Percentiles rank a stretch among this genome's conserved stretches.
Conservation (phyloP, 2,888 invertebrate species). For the Temnothorax ravouxi region DNA sequence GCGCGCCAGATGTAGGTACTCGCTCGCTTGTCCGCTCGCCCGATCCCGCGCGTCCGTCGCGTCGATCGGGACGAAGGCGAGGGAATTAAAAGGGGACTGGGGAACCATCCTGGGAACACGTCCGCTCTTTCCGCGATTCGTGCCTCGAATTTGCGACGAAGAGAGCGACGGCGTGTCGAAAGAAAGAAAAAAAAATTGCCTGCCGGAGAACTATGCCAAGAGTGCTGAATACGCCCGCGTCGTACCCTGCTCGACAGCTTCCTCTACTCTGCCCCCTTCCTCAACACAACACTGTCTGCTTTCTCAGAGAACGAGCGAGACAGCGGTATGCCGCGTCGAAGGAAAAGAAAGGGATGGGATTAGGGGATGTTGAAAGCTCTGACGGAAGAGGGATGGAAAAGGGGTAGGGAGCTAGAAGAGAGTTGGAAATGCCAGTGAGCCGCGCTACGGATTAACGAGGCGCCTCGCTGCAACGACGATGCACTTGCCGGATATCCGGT, state of each 20-base stretch:
- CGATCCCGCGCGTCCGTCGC: slow-evolving; percentile 57
- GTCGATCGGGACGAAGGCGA: slow-evolving; percentile 55
- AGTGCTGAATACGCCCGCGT: slow-evolving; percentile 32
- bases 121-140: slow-evolving; percentile 70
- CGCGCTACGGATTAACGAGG: slow-evolving; percentile 73
- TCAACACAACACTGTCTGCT: background rate
- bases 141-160: slow-evolving; percentile 70
- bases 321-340: slow-evolving; percentile 34
- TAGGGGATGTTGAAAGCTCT: background rate
- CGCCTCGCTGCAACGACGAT: slow-evolving; percentile 72
- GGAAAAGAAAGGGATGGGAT: slow-evolving; percentile 11
- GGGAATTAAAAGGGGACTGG: slow-evolving; percentile 27
- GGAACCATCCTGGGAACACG: slow-evolving; percentile 63
- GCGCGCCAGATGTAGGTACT: slow-evolving; percentile 1
- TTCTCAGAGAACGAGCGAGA: slow-evolving; percentile 23
- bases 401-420: slow-evolving; percentile 15
- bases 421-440: slow-evolving; percentile 66
- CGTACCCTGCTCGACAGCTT: background rate
- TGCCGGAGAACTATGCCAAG: slow-evolving; percentile 35
- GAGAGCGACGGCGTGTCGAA: slow-evolving; percentile 53
- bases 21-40: background rate
- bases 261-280: background rate
- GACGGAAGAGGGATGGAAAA: background rate
- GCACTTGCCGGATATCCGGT: slow-evolving; percentile 76
- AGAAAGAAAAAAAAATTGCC: slow-evolving; percentile 44